Evolutionary conservation across 2,113 vertebrate species (phyloP).

Genomic region (Guaruba guarouba): DNA sequence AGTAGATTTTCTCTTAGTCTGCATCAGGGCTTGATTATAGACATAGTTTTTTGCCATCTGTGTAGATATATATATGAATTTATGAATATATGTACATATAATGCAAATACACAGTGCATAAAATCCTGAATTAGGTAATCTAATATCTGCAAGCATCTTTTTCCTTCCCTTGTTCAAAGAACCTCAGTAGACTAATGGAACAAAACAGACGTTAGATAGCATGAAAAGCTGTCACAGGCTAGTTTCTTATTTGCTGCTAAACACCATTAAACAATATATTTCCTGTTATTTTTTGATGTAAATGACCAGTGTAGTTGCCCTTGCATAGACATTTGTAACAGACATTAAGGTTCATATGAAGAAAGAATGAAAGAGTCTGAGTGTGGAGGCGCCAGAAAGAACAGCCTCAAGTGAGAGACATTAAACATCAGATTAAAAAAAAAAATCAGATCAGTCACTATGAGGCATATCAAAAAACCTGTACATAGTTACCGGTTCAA

Average conservation of each 20-base stretch:
- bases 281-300: background rate
- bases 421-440: background rate
- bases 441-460: background rate
- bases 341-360: background rate
- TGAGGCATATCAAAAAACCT: background rate
- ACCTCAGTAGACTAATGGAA: background rate
- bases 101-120: background rate
- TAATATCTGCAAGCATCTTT: background rate
- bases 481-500: background rate
- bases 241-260: background rate
- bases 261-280: background rate
- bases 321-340: background rate
- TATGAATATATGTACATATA: background rate
- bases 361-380: background rate
- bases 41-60: background rate
- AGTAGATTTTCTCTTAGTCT: background rate
- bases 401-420: background rate
- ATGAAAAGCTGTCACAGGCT: background rate
- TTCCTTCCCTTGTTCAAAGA: background rate
- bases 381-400: background rate
- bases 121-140: background rate
- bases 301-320: background rate
- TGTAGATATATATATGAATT: no score
- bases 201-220: background rate
- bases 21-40: background rate